Base-by-base conservation (phyloP, 1,140 invertebrate species). In the Elysia chlorotica region DNA sequence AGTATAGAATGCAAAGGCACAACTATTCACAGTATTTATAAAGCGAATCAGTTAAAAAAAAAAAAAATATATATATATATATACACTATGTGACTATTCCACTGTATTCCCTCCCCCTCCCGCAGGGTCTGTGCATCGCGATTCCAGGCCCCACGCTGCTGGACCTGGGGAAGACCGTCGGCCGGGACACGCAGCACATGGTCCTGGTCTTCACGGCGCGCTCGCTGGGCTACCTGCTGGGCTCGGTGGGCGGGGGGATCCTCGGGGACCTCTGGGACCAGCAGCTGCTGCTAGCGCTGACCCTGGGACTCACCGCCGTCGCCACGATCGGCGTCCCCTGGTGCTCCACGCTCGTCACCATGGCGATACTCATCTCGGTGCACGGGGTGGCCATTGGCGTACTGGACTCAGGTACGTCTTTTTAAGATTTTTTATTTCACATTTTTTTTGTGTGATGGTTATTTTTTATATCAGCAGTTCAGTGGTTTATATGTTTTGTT, bases 141-240 rank as follows among this genome's bases (percentile, higher is more conserved):
- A 84, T 89, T 31, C 85, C 86, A 67, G 87, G 87, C n/a, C 86
- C 87, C 57, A 88, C 88, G 10, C 76, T 88, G 28, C 76, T 85
- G 1, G 84, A 88, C 69, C 79, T 88, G 57, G 80, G 81, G 59
- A 77, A 82, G 30, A 76, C 81, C 53, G 81, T 86, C 0, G 73
- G 82, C 38, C 76, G 81, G 5, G 78, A 79, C 69, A 82, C 78
- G 19, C 74, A 81, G 41, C 75, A 81, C 31, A 87, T 85, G 72
- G 78, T 79, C n/a, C 71, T 80, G 56, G 83, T 87, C 30, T 86
- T 87, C 76, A 81, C 79, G 10, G 81, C 79, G 2, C 71, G 86
- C 6, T 86, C 86, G 6, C n/a, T 83, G 2, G 86, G 86, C 21
- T 87, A 86, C 65, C 78, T 87, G 6, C 57, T 85, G 14, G 86